Base-by-base conservation (phyloP, 1,140 invertebrate species). In the Samia ricini region DNA sequence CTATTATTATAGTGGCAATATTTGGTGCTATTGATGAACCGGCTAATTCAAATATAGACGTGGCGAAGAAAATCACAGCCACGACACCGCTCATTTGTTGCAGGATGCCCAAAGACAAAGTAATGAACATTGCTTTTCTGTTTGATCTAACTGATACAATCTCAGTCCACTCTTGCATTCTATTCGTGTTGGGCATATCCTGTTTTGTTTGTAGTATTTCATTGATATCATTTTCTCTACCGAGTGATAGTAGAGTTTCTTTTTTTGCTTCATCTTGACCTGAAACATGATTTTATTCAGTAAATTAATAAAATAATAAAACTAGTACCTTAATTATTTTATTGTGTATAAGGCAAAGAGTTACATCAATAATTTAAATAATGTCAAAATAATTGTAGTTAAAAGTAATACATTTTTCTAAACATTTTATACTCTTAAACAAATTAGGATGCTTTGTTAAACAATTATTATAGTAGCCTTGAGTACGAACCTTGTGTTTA, bases 121-220 rank as follows among this genome's bases (percentile, higher is more conserved):
- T 81, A 21, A 83, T 79, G 8, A 75, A 72, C 1, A 83, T 64
- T 0, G 76, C 73, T n/a, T 66, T 69, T 50, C 76, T 76, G 22
- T 83, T 83, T 0, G 73, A 67, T 54, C 76, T 81, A 6, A 79
- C 72, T n/a, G 78, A 79, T 48, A 83, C 76, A 26, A 83, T 77
- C 57, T 81, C 76, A 15, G 33, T 42, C 33, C 33, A 42, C 33
- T 42, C 33, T 42, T 42, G 33, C 4, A 4, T 15, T 42, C 12
- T 42, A 42, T 42, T 42, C 12, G 33, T 0, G 12, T 42, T 42
- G 33, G 33, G 33, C 12, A 42, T 42, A 42, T 42, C 33, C 4
- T 19, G 12, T 20, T 49, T 51, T 21, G 48, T 29, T 24, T n/a
- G 15, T 42, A 81, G 76, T 7, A 78, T 61, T 21, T 69, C 74